These are phyloP conservation scores for Ptiloglossa arizonensis DNA, from an alignment of 1,140 invertebrate genomes.

Conservation along the genomic window DNA sequence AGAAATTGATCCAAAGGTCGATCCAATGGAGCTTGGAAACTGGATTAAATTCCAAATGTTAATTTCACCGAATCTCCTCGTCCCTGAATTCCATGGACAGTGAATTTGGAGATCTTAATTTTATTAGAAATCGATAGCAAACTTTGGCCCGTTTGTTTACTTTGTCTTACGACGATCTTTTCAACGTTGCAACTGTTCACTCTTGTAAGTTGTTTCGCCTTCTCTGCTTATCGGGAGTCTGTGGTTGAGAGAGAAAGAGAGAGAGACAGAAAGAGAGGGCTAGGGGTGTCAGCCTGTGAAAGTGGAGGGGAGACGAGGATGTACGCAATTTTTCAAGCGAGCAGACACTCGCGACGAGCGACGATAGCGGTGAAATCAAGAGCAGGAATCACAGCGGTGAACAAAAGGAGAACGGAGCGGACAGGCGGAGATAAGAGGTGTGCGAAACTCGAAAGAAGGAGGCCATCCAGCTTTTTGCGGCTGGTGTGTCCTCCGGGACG, in stretches of 20 bases:
- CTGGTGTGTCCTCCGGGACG: background rate
- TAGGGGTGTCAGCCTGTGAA: too few relatives aligned
- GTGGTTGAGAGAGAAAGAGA: too few relatives aligned
- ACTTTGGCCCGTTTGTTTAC: background rate
- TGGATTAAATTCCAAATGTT: too few relatives aligned
- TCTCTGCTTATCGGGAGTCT: too few relatives aligned
- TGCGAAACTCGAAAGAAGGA: background rate
- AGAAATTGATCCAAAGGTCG: too few relatives aligned
- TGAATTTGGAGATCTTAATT: background rate
- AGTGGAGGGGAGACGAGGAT: background rate
- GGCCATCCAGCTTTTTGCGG: constrained; percentile 4
- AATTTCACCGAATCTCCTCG: too few relatives aligned
- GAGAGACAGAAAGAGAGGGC: too few relatives aligned
- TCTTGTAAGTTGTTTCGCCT: too few relatives aligned
- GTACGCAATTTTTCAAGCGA: constrained; percentile 46
- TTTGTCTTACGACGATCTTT: background rate
- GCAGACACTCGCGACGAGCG: constrained; percentile 11
- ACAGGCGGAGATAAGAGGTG: too few relatives aligned
- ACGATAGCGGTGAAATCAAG: constrained; percentile 24
- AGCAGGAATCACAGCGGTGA: constrained; percentile 7
- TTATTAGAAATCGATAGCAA: background rate
- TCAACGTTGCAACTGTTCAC: too few relatives aligned
- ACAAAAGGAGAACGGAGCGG: constrained; percentile 8
- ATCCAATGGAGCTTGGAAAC: too few relatives aligned
- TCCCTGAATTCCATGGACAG: too few relatives aligned